A percentile compares a stretch with the other conserved stretches of the same genome.
These are phyloP conservation scores for Nesometra sesokonis DNA, from an alignment of 35 echinoderm and acorn worm species.

Conservation along the genomic window DNA sequence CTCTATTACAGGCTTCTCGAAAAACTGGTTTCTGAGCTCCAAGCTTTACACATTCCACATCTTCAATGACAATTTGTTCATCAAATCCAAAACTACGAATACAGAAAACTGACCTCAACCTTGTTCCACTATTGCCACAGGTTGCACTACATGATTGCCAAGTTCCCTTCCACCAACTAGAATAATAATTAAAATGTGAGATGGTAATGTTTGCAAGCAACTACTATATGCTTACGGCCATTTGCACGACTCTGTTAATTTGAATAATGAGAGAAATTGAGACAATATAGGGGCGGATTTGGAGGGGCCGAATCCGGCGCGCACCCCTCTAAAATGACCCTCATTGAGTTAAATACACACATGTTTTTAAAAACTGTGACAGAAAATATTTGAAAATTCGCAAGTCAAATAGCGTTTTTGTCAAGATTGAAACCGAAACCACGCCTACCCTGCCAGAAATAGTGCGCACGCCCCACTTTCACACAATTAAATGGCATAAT, in stretches of 20 bases:
- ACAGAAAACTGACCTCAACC: constrained; percentile 62
- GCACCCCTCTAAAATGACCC: no score
- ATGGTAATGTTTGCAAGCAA: neutral
- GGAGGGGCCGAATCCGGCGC: no score
- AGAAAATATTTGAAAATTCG: no score
- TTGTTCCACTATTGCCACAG: constrained; percentile 36
- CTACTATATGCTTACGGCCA: neutral
- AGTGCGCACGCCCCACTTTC: no score
- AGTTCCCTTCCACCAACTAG: constrained; percentile 74
- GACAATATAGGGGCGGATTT: no score
- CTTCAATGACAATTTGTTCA: constrained; percentile 57
- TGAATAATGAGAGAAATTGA: no score
- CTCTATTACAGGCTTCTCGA: constrained; percentile 2
- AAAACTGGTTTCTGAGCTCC: constrained; percentile 30
- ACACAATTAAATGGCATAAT: no score
- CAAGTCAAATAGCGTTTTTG: no score
- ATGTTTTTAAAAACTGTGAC: no score
- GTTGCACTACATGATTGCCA: constrained; percentile 78
- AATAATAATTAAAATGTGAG: neutral
- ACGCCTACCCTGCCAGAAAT: no score
- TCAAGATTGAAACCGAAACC: no score
- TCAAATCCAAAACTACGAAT: constrained; percentile 58
- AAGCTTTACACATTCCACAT: neutral
- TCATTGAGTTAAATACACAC: no score
- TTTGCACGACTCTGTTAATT: neutral